A percentile compares a stretch with the other conserved stretches of the same genome.
phyloP scores from a whole-genome alignment of 2,797 vertebrate species.

The Anabacerthia variegaticeps region DNA sequence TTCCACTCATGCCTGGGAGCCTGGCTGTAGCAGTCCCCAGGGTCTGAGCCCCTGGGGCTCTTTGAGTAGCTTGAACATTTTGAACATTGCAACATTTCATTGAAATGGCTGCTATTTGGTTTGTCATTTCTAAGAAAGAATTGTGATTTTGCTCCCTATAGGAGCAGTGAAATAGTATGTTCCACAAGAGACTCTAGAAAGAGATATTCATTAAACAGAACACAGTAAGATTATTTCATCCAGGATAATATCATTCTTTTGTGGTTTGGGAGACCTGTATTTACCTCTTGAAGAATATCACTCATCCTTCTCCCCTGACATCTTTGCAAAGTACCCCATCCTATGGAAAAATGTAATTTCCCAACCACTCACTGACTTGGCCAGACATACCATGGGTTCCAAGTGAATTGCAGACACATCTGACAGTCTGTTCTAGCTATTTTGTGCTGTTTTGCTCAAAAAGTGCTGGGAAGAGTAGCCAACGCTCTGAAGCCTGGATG shows the following conservation, averaged over 20 bases:
- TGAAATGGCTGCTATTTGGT: neutral
- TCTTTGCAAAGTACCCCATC: neutral
- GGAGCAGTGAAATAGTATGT: neutral
- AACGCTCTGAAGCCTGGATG: neutral
- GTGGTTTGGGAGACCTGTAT: neutral
- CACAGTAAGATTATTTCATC: neutral
- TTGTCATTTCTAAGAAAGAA: neutral
- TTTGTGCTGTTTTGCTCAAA: neutral
- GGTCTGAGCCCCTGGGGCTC: neutral
- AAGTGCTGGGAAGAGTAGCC: neutral
- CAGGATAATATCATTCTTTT: neutral
- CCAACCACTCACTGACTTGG: neutral
- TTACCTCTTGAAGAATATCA: neutral
- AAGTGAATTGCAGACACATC: neutral
- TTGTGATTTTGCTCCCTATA: neutral
- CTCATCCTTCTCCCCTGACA: neutral
- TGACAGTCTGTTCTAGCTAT: neutral
- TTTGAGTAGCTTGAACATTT: neutral
- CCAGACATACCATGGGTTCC: neutral
- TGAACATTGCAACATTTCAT: neutral
- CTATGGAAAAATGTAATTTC: neutral
- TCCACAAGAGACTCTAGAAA: neutral
- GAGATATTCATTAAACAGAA: neutral
- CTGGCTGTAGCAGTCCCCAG: neutral
- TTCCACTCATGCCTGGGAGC: neutral